Conservation (phyloP, 2,888 invertebrate species). For the Eutolmus rufibarbis region DNA sequence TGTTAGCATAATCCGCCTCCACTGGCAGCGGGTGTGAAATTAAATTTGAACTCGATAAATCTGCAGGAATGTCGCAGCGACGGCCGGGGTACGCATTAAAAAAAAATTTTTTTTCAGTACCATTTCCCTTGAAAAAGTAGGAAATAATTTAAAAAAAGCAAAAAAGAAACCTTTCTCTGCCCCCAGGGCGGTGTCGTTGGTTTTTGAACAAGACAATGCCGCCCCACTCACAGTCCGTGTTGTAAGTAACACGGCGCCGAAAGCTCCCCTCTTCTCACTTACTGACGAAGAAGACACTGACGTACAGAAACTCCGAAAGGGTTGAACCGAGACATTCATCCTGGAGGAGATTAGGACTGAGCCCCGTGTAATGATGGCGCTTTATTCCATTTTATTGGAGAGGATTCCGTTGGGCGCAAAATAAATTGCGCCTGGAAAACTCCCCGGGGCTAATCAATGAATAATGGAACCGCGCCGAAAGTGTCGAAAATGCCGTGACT, state of each 20-base stretch:
- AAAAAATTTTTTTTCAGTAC: not conserved
- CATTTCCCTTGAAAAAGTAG: not conserved
- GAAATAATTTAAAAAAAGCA: not conserved
- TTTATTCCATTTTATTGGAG: not conserved
- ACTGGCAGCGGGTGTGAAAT: not conserved
- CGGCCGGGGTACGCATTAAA: not conserved
- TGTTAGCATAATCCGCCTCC: not conserved
- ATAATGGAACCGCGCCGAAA: not conserved
- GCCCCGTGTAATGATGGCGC: slow-evolving; percentile 19
- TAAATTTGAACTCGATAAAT: not conserved
- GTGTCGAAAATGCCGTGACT: not conserved
- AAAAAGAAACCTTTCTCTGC: not conserved
- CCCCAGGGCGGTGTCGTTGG: not conserved
- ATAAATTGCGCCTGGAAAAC: not conserved
- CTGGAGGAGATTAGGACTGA: slow-evolving; percentile 1
- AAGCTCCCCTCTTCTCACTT: not conserved
- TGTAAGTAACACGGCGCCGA: not conserved
- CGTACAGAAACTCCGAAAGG: not conserved
- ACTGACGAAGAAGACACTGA: not conserved
- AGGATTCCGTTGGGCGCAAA: not conserved
- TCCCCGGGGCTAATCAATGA: slow-evolving; percentile 1
- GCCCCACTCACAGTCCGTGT: not conserved
- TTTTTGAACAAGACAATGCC: not conserved
- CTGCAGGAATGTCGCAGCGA: not conserved
- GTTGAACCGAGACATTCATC: slow-evolving; percentile 3